Evolutionary conservation across 2,797 vertebrate genomes (phyloP), one percentile per base, ranked within the genome.

Genomic region (Leptodactylus fallax): DNA sequence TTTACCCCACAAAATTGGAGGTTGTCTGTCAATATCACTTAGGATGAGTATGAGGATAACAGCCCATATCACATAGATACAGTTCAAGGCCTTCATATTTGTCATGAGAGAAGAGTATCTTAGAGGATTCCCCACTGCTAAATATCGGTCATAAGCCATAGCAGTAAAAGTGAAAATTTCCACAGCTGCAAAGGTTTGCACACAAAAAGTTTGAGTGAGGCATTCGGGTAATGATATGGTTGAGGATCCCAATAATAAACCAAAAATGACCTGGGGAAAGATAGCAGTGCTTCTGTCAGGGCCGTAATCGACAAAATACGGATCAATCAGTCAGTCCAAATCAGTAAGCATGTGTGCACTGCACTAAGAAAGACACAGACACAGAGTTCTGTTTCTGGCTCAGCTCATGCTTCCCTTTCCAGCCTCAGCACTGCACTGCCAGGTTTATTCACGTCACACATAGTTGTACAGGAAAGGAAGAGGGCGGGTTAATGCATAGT

Each of bases 61-160:
- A 58, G 47, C 13, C 55, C 82, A 85, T 16, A 69, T 79, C 0
- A 67, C 9, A 17, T 4, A 7, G 7, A 88, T 72, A 53, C n/a
- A 85, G 27, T n/a, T 79, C 6, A 85, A 23, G 19, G 63, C 76
- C 21, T 72, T 88, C 8, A 7, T 8, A 51, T 84, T 88, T 7
- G 61, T 88, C 81, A 88, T 84, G 8, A 88, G 6, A 11, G 76
- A 14, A 6, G 78, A 4, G 53, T 86, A 86, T 81, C 77, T 71
- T 51, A 86, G 9, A 23, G 85, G 85, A 7, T 80, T 17, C 3
- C 85, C 77, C 11, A 86, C 60, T 13, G 85, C 85, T 17, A 86
- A 21, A 58, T 86, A 86, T 49, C 85, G 53, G 53, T 86, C 85
- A 67, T 86, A 71, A 14, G 85, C 85, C 85, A 86, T 86, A 19